Evolutionary conservation across 2,113 vertebrate species (phyloP).

Genomic region (Lasiurus borealis): DNA sequence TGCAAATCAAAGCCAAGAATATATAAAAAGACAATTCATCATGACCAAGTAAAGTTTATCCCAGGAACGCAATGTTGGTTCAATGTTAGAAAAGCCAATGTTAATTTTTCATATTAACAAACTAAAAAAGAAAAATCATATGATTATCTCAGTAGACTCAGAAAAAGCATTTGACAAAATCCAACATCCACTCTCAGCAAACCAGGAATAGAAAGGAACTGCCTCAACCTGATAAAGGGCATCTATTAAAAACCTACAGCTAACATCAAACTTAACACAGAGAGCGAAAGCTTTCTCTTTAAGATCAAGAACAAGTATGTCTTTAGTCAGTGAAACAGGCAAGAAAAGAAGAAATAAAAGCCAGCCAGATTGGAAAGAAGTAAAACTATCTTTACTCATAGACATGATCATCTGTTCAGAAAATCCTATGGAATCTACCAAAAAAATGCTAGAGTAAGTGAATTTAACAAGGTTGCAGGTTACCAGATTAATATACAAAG

Average conservation of each 20-base stretch:
- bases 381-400: conserved; percentile 3
- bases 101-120: conserved; percentile 41
- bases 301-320: neutral
- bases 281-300: neutral
- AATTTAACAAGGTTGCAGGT: neutral
- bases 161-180: conserved; percentile 17
- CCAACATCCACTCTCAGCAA: neutral
- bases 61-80: neutral
- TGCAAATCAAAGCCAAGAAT: neutral
- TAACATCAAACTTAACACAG: neutral
- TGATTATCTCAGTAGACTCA: neutral
- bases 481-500: conserved; percentile 27
- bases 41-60: neutral
- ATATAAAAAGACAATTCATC: neutral
- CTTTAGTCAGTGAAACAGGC: conserved; percentile 11
- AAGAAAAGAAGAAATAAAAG: conserved; percentile 51
- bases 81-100: neutral
- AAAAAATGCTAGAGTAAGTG: neutral
- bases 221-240: neutral
- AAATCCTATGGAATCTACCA: neutral
- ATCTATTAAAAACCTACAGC: neutral
- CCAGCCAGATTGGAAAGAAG: neutral
- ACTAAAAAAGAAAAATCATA: conserved; percentile 42
- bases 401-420: neutral
- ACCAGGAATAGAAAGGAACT: neutral